These are phyloP conservation scores for Anthopleura xanthogrammica DNA, from an alignment of 92 coral and sea anemone genomes.

Conservation along the genomic window DNA sequence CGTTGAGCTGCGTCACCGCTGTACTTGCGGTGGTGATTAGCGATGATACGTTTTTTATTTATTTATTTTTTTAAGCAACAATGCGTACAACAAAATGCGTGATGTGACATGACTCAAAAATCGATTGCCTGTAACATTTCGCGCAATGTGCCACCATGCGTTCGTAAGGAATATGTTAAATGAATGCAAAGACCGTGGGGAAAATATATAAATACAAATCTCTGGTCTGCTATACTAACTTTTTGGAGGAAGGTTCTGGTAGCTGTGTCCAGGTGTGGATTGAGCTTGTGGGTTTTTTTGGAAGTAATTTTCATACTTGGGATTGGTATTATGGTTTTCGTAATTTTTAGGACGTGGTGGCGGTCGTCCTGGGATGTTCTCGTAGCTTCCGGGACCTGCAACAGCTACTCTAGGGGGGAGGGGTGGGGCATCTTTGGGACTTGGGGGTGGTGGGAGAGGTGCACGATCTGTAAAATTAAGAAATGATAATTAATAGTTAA, in stretches of 20 bases:
- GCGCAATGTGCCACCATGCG: too few species aligned
- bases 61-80: too few species aligned
- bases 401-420: conserved; percentile 14
- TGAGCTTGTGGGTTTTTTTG: not conserved
- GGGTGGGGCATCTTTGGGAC: conserved; percentile 12
- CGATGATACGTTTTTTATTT: too few species aligned
- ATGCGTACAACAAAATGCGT: too few species aligned
- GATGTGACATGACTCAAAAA: too few species aligned
- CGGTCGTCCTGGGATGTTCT: conserved; percentile 15
- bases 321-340: conserved; percentile 4
- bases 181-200: too few species aligned
- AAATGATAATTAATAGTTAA: too few species aligned
- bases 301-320: conserved; percentile 25
- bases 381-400: conserved; percentile 3
- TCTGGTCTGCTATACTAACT: not conserved
- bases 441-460: not conserved
- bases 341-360: conserved; percentile 2
- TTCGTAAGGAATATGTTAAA: too few species aligned
- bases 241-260: conserved; percentile 34
- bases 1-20: too few species aligned
- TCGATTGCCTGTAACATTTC: too few species aligned
- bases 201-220: too few species aligned
- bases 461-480: not conserved
- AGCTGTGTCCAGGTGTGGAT: conserved; percentile 18
- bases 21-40: too few species aligned